These are phyloP conservation scores for Etheostoma nigrum DNA, from an alignment of 2,797 vertebrate genomes.

Conservation along the genomic window DNA sequence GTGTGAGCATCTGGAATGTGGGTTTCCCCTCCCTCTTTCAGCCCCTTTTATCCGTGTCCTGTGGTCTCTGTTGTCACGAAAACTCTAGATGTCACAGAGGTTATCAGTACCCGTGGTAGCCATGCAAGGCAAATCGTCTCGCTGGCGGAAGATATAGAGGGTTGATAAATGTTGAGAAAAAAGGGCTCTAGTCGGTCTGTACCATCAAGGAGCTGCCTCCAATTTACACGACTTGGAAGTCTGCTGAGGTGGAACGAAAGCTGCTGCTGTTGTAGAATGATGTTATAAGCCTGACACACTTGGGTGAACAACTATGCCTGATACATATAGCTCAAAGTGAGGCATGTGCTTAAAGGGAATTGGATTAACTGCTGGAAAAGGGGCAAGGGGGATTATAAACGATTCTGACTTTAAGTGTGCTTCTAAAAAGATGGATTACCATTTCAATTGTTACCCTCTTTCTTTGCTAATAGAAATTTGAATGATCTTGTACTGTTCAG, in stretches of 20 bases:
- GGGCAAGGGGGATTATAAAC: slow-evolving; percentile 65
- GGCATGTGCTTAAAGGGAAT: slow-evolving; percentile 67
- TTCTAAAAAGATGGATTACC: slow-evolving; percentile 74
- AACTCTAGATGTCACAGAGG: slow-evolving; percentile 48
- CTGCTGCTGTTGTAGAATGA: slow-evolving; percentile 53
- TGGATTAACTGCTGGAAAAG: slow-evolving; percentile 71
- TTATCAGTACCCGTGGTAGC: slow-evolving; percentile 64
- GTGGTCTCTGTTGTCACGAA: slow-evolving; percentile 51
- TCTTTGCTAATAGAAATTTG: slow-evolving; percentile 54
- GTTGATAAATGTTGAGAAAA: slow-evolving; percentile 56
- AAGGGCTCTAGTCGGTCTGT: slow-evolving; percentile 19
- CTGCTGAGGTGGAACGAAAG: slow-evolving; percentile 53
- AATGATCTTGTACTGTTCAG: slow-evolving; percentile 35
- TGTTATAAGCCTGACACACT: slow-evolving; percentile 68
- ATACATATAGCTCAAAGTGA: slow-evolving; percentile 69
- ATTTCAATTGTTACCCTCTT: slow-evolving; percentile 59
- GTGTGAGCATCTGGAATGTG: slow-evolving; percentile 70
- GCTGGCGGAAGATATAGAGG: slow-evolving; percentile 52
- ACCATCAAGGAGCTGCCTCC: slow-evolving; percentile 33
- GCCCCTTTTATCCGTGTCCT: slow-evolving; percentile 59
- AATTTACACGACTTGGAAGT: slow-evolving; percentile 55
- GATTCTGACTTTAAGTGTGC: slow-evolving; percentile 67
- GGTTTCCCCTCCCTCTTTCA: background rate
- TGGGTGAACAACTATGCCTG: slow-evolving; percentile 63
- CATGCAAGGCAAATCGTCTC: slow-evolving; percentile 54